Conservation (phyloP, 2,113 vertebrate species). For the Burhinus oedicnemus region DNA sequence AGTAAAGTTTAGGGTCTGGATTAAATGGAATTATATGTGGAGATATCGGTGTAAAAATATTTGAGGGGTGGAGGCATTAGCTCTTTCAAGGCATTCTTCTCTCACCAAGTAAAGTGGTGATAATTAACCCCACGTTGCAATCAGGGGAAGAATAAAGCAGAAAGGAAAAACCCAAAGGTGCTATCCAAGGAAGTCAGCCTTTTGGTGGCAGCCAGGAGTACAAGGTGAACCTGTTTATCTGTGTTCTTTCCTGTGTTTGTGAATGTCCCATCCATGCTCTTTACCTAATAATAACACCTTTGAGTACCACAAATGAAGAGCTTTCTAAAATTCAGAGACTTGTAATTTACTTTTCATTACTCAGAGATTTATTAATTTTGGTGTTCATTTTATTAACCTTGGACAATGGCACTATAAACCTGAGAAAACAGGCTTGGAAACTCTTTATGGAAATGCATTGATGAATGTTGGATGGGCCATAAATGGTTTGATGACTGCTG, state of each 20-base stretch:
- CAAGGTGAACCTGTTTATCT: fast-evolving
- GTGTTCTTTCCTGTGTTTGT: neutral
- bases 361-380: neutral
- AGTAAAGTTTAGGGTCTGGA: neutral
- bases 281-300: fast-evolving
- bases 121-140: fast-evolving
- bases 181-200: neutral
- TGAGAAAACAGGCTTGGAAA: neutral
- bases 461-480: neutral
- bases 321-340: neutral
- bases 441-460: neutral
- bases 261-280: neutral
- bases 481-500: neutral
- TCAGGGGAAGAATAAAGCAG: neutral
- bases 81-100: neutral
- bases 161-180: neutral
- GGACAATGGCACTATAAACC: neutral
- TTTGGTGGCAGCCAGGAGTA: neutral
- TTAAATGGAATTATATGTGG: fast-evolving
- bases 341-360: neutral
- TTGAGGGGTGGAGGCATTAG: neutral
- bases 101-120: neutral
- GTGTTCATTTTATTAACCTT: neutral
- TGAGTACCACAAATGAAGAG: neutral
- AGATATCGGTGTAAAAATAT: neutral